Percentiles rank a stretch among this genome's conserved stretches.
Conservation (phyloP, 2,888 invertebrate species). For the Schrankia costaestrigalis region DNA sequence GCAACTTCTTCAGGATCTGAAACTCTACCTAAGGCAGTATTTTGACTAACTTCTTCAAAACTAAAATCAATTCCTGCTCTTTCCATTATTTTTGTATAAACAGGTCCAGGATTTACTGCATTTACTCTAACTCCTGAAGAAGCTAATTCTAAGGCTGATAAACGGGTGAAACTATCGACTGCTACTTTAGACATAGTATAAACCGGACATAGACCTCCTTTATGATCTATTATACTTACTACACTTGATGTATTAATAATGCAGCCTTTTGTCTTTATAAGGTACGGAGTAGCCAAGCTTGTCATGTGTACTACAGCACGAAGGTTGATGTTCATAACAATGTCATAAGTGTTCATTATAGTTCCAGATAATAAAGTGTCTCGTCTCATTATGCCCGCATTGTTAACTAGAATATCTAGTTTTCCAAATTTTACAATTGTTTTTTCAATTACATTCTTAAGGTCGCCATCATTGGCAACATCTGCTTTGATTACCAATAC, state of each 20-base stretch:
- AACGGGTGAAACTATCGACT: constrained; percentile 92
- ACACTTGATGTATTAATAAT: constrained; percentile 85
- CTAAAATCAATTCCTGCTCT: background rate
- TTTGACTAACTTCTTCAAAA: background rate
- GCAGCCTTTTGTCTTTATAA: constrained; percentile 62
- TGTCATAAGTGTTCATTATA: constrained; percentile 10
- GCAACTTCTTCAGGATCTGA: constrained; percentile 35
- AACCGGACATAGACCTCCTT: constrained; percentile 45
- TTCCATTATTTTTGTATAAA: constrained; percentile 5
- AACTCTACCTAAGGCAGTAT: constrained; percentile 8
- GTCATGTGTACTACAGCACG: constrained; percentile 5
- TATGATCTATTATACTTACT: background rate
- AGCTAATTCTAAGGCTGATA: constrained; percentile 89
- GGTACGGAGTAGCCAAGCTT: constrained; percentile 4
- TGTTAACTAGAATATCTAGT: constrained; percentile 18
- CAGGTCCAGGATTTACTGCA: constrained; percentile 84
- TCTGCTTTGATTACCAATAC: constrained; percentile 5
- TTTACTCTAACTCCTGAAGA: constrained; percentile 87
- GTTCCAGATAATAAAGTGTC: constrained; percentile 6
- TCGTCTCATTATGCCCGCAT: constrained; percentile 9
- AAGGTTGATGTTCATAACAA: constrained; percentile 7
- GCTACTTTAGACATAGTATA: constrained; percentile 93
- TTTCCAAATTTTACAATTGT: constrained; percentile 6
- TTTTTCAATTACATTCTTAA: constrained; percentile 5
- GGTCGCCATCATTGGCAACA: constrained; percentile 8